Evolutionary conservation across 2,113 vertebrate genomes (phyloP).

Genomic region (Onychorhynchus coronatus): DNA sequence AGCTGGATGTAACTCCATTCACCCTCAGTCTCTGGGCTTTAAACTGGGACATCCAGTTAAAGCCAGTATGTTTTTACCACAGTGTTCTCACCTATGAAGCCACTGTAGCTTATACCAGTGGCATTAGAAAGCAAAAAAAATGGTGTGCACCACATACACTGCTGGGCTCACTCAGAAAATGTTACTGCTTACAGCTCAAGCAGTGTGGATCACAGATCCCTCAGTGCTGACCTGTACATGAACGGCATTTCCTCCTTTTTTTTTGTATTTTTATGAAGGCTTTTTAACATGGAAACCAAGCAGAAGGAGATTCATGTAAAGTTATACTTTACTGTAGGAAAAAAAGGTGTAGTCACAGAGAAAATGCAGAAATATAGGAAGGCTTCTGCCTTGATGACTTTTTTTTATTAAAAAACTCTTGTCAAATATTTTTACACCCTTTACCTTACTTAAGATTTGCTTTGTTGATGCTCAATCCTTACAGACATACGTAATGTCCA

Average conservation of each 20-base stretch:
- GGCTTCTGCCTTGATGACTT: neutral
- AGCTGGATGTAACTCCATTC: neutral
- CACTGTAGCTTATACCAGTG: neutral
- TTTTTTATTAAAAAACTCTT: neutral
- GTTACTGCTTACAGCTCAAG: neutral
- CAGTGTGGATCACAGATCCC: neutral
- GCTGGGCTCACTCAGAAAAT: neutral
- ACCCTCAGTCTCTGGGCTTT: neutral
- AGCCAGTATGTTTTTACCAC: neutral
- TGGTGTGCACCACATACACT: no score
- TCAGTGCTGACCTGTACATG: neutral
- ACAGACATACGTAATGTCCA: neutral
- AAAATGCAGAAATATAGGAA: neutral
- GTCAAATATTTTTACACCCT: neutral
- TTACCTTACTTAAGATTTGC: neutral
- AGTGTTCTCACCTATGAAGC: neutral
- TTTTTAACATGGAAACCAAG: neutral
- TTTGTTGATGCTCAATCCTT: neutral
- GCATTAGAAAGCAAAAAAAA: neutral
- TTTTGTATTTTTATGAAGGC: neutral
- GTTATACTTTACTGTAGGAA: neutral
- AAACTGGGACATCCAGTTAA: neutral
- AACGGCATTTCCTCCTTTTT: neutral
- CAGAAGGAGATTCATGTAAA: neutral
- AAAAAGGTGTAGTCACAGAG: neutral